Evolutionary conservation across 2,113 vertebrate genomes (phyloP), one percentile per base, ranked within the genome.

Genomic region (Sciurus niger): DNA sequence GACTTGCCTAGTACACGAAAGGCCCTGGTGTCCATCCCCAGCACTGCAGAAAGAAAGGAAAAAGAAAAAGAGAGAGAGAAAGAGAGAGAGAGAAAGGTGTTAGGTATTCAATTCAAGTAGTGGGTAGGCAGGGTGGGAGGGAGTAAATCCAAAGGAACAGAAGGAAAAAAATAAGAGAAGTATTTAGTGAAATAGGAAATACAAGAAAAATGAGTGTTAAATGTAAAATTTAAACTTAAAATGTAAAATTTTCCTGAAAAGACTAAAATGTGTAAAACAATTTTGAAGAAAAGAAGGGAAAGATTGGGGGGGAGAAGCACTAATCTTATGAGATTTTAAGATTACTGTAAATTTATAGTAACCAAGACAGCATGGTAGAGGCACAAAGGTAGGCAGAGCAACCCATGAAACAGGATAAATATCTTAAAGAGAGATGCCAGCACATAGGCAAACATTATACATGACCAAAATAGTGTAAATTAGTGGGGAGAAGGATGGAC

Each of bases 131-230:
- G 24, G 60, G 24, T 63, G 40, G 28, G 30, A 63, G 40, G 65
- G 51, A 85, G n/a, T 55, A 85, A 95, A 82, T 70, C 37, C 48
- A 88, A 93, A 93, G 79, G 30, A 86, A 2, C 20, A 68, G 43
- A 80, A 51, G 25, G 67, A 80, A 80, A 58, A 85, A 37, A 93
- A 53, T 94, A 76, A 67, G 30, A 67, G 28, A 77, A 82, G 58
- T 84, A 93, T 84, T 93, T 80, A 78, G 34, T 88, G 37, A 86
- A 68, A n/a, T 63, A 68, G 14, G 22, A 85, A 89, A 93, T 84
- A 84, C 77, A 53, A 30, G 2, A 89, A 76, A 92, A 68, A 8
- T 18, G 60, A 79, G 72, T 53, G 16, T 25, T 40, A 95, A 92
- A 77, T 72, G 10, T 79, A 90, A 67, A 46, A 0, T 32, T 90